Conservation (phyloP, 2,888 invertebrate genomes). For the Chloroclysta siterata region DNA sequence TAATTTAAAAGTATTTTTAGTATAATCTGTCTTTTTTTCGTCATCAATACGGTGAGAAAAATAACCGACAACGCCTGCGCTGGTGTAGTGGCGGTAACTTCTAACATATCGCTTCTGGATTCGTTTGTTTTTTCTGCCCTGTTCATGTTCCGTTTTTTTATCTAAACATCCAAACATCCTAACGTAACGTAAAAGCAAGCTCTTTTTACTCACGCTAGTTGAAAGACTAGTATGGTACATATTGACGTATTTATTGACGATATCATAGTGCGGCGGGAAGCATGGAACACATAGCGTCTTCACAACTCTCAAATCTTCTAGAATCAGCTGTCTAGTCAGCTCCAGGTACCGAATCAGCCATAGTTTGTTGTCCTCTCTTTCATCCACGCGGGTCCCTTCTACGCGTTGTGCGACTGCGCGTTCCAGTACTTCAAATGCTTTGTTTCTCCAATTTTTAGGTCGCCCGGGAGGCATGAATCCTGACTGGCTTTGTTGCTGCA, state of each 20-base stretch:
- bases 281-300: slow-evolving; percentile 96
- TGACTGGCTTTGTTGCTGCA: slow-evolving; percentile 89
- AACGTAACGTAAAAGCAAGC: too few species aligned
- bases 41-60: too few species aligned
- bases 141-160: too few species aligned
- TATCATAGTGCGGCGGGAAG: slow-evolving; percentile 97
- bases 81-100: neutral
- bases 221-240: slow-evolving; percentile 97
- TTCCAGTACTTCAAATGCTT: slow-evolving; percentile 92
- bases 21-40: too few species aligned
- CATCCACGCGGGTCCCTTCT: slow-evolving; percentile 97
- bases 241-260: slow-evolving; percentile 94
- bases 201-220: slow-evolving; percentile 89
- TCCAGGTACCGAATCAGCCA: slow-evolving; percentile 98
- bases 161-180: too few species aligned
- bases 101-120: too few species aligned
- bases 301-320: slow-evolving; percentile 96
- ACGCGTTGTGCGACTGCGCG: slow-evolving; percentile 92
- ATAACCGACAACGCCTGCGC: neutral
- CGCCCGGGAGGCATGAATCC: slow-evolving; percentile 97
- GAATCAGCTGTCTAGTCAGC: slow-evolving; percentile 92
- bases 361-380: slow-evolving; percentile 94
- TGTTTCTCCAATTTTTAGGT: slow-evolving; percentile 95
- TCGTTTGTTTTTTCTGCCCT: too few species aligned
- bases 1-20: too few species aligned